Evolutionary conservation across 2,113 vertebrate genomes (phyloP).

Genomic region (Burhinus oedicnemus): DNA sequence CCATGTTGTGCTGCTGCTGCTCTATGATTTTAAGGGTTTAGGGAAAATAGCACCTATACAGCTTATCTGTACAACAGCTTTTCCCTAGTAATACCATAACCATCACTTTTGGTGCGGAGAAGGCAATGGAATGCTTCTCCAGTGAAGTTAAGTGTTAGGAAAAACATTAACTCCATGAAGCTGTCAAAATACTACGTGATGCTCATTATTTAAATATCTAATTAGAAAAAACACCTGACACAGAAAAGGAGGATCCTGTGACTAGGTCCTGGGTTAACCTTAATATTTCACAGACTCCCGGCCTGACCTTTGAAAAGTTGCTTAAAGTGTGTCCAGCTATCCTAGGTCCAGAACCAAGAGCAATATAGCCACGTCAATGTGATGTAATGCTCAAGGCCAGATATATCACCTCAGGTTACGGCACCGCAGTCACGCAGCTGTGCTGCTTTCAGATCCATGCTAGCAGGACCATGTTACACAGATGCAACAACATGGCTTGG

Average conservation of each 20-base stretch:
- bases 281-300: not conserved
- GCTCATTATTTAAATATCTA: not conserved
- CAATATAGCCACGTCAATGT: accelerated
- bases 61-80: not conserved
- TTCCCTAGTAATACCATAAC: not conserved
- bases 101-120: not conserved
- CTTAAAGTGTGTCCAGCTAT: not conserved
- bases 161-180: not conserved
- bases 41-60: not conserved
- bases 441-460: not conserved
- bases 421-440: not conserved
- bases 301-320: not conserved
- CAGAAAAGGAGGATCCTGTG: not conserved
- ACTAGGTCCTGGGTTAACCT: not conserved
- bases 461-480: not conserved
- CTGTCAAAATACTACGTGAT: not conserved
- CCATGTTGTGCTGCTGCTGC: not conserved
- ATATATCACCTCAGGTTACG: not conserved
- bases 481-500: not conserved
- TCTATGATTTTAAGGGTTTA: not conserved
- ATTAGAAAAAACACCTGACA: not conserved
- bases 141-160: not conserved
- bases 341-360: not conserved
- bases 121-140: not conserved
- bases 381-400: not conserved